Percentiles rank a stretch among this genome's conserved stretches.
These are phyloP conservation scores for Hecatera dysodea DNA, from an alignment of 2,888 invertebrate species.

Conservation along the genomic window DNA sequence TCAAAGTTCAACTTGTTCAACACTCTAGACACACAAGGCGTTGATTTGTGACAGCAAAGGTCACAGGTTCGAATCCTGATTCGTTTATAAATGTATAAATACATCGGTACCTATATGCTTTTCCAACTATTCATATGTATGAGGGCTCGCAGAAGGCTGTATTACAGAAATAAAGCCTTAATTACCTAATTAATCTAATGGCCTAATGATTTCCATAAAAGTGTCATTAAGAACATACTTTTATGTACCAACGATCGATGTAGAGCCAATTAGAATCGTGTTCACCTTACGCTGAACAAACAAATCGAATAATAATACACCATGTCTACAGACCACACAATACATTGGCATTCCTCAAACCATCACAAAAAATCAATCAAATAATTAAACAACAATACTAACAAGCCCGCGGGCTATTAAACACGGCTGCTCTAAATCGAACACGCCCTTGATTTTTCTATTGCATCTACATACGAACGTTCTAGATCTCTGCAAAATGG, in stretches of 20 bases:
- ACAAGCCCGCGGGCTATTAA: conserved; percentile 40
- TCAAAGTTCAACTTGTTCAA: conserved; percentile 22
- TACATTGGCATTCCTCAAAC: conserved; percentile 29
- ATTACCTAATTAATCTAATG: conserved; percentile 44
- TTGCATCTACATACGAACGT: conserved; percentile 57
- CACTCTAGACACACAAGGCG: background rate
- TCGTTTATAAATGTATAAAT: background rate
- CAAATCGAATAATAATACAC: conserved; percentile 11
- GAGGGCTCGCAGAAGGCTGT: conserved; percentile 27
- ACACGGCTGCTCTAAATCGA: conserved; percentile 49
- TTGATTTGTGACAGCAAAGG: conserved; percentile 19
- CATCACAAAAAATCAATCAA: conserved; percentile 44
- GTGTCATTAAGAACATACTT: conserved; percentile 14
- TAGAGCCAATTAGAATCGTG: conserved; percentile 29
- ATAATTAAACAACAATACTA: conserved; percentile 48
- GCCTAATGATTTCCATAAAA: conserved; percentile 38
- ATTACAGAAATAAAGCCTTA: conserved; percentile 12
- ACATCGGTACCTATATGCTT: background rate
- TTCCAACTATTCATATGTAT: conserved; percentile 33
- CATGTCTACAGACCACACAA: conserved; percentile 13
- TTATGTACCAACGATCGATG: conserved; percentile 18
- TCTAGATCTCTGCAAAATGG: conserved; percentile 65
- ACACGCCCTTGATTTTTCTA: conserved; percentile 65
- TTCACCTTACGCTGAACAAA: conserved; percentile 18
- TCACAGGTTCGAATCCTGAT: conserved; percentile 11